These are phyloP conservation scores for Ormia ochracea DNA, from an alignment of 2,888 invertebrate species.

Conservation along the genomic window DNA sequence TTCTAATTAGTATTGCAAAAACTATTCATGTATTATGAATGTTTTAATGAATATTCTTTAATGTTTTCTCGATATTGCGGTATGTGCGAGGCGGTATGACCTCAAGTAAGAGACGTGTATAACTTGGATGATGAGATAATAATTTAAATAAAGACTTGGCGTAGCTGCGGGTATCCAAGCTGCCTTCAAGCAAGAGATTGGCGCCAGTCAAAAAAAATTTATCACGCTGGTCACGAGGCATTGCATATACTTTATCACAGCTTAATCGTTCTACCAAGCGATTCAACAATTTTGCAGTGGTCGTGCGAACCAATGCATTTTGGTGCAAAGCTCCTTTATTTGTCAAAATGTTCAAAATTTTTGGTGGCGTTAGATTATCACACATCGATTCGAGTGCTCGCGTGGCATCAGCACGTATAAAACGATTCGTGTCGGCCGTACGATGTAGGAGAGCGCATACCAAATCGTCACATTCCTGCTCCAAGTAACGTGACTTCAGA, in stretches of 20 bases:
- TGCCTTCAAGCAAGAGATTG: conserved; percentile 90
- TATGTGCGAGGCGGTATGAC: conserved; percentile 87
- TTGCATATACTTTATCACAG: conserved; percentile 83
- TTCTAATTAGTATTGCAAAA: too few species aligned
- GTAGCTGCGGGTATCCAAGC: conserved; percentile 88
- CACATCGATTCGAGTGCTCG: conserved; percentile 89
- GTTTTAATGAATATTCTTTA: conserved; percentile 76
- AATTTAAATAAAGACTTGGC: conserved; percentile 87
- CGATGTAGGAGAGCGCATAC: conserved; percentile 88
- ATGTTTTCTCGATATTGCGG: conserved; percentile 89
- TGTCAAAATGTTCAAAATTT: conserved; percentile 82
- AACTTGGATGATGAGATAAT: conserved; percentile 85
- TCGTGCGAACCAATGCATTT: conserved; percentile 90
- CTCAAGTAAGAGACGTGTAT: conserved; percentile 86
- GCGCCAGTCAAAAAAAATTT: conserved; percentile 88
- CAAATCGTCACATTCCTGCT: conserved; percentile 91
- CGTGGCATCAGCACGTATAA: conserved; percentile 90
- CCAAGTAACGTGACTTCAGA: conserved; percentile 79
- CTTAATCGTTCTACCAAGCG: conserved; percentile 86
- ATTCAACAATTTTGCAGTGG: conserved; percentile 87
- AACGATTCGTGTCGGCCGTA: conserved; percentile 95
- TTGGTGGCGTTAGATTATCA: conserved; percentile 83
- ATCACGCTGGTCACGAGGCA: conserved; percentile 87
- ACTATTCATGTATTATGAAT: background rate
- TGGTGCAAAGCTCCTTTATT: conserved; percentile 87